phyloP scores from a whole-genome alignment of 1,140 invertebrate genomes.

The Platorchestia sp. region DNA sequence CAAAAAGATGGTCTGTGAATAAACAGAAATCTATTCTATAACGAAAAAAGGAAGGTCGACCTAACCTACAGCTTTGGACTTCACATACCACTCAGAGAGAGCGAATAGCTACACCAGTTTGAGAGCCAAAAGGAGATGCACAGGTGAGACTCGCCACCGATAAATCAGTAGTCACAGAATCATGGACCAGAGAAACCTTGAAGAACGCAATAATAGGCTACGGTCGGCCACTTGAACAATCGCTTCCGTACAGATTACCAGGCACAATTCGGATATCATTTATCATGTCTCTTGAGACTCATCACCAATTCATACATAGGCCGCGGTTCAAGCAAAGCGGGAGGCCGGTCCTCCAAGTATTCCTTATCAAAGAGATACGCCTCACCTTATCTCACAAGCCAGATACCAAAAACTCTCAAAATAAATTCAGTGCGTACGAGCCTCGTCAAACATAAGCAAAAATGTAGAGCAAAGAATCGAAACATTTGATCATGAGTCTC shows the following conservation, averaged over 20 bases:
- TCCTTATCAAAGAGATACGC: not conserved
- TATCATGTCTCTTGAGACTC: not conserved
- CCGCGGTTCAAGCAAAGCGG: not conserved
- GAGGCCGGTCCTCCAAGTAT: not conserved
- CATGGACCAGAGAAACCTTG: not conserved
- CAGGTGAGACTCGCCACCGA: not conserved
- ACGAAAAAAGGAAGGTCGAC: too few species aligned
- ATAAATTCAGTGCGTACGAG: not conserved
- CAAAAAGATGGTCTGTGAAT: too few species aligned
- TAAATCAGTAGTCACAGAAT: not conserved
- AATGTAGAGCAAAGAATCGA: not conserved
- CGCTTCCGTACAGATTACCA: not conserved
- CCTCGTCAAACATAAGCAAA: not conserved
- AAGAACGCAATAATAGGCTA: not conserved
- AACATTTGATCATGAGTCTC: not conserved
- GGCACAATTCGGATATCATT: not conserved
- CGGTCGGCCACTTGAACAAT: not conserved
- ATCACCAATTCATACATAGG: not conserved
- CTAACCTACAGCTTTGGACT: too few species aligned
- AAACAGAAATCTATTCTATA: too few species aligned
- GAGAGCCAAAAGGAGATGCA: too few species aligned
- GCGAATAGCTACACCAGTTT: too few species aligned
- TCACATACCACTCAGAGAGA: too few species aligned
- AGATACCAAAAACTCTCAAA: not conserved
- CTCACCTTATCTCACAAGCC: not conserved